Conservation (phyloP, 2,888 invertebrate species). For the Hirtodrosophila confusa region DNA sequence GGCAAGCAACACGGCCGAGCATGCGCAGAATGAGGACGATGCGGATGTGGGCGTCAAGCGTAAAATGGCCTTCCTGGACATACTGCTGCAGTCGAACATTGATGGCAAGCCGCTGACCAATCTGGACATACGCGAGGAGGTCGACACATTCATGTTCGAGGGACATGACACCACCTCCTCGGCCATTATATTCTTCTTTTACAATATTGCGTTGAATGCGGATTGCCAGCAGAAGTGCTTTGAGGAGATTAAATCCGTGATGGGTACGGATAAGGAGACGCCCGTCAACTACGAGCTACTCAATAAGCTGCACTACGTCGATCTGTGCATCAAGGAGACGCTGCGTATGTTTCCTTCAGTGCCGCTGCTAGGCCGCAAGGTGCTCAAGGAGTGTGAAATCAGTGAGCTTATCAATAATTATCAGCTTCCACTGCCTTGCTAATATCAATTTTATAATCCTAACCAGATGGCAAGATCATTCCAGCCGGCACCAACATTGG, state of each 20-base stretch:
- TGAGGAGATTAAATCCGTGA: slow-evolving; percentile 84
- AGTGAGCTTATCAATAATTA: slow-evolving; percentile 65
- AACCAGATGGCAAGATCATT: slow-evolving; percentile 81
- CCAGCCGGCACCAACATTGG: slow-evolving; percentile 83
- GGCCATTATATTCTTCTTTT: slow-evolving; percentile 85
- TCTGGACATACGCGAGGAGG: slow-evolving; percentile 88
- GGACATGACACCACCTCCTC: slow-evolving; percentile 86
- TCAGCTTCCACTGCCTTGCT: background rate
- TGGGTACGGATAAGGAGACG: slow-evolving; percentile 81
- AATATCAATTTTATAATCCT: background rate
- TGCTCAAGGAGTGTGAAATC: slow-evolving; percentile 81
- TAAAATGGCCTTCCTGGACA: slow-evolving; percentile 88
- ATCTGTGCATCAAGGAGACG: slow-evolving; percentile 83
- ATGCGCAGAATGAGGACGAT: slow-evolving; percentile 49
- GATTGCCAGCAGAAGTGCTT: slow-evolving; percentile 85
- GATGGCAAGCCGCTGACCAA: slow-evolving; percentile 86
- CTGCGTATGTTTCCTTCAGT: slow-evolving; percentile 83
- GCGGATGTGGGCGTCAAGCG: slow-evolving; percentile 86
- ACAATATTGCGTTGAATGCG: slow-evolving; percentile 84
- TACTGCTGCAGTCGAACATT: slow-evolving; percentile 87
- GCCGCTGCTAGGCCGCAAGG: slow-evolving; percentile 81
- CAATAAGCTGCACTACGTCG: slow-evolving; percentile 81
- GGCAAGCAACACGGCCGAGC: background rate
- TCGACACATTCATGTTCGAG: slow-evolving; percentile 91
- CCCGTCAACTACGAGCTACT: slow-evolving; percentile 80